A percentile compares a stretch with the other conserved stretches of the same genome.
Conservation (phyloP, 2,113 vertebrate species). For the Hiodon alosoides region DNA sequence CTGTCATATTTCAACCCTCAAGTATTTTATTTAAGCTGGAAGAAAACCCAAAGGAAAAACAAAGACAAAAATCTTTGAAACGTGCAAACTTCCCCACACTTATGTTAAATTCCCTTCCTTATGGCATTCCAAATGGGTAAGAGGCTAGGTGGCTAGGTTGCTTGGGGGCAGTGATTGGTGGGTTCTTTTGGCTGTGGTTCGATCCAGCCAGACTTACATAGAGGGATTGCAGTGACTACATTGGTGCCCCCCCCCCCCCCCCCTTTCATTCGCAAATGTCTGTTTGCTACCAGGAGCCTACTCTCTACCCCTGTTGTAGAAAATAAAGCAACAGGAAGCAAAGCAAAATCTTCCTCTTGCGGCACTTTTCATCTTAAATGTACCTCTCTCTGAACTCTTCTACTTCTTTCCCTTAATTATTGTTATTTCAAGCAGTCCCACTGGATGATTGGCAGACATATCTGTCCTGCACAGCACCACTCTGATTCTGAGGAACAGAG, state of each 20-base stretch:
- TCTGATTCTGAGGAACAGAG: background rate
- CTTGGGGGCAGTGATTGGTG: background rate
- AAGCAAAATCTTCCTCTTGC: background rate
- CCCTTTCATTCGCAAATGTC: background rate
- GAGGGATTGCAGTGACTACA: background rate
- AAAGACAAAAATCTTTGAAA: background rate
- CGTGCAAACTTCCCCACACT: background rate
- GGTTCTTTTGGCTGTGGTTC: too few relatives aligned
- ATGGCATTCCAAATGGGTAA: background rate
- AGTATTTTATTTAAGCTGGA: background rate
- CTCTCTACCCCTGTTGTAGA: too few relatives aligned
- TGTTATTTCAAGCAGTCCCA: constrained; percentile 1
- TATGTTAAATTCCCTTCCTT: background rate
- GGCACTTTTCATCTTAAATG: background rate
- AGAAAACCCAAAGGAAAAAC: background rate
- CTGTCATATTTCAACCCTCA: background rate
- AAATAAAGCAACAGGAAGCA: background rate
- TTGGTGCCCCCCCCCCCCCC: too few relatives aligned
- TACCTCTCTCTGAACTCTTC: background rate
- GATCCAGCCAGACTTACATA: too few relatives aligned
- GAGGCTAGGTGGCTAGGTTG: background rate
- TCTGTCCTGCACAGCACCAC: background rate
- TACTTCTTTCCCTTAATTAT: background rate
- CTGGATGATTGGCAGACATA: background rate
- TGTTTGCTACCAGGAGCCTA: too few relatives aligned